Base-by-base conservation (phyloP, 1,140 invertebrate genomes). In the Musca domestica region DNA sequence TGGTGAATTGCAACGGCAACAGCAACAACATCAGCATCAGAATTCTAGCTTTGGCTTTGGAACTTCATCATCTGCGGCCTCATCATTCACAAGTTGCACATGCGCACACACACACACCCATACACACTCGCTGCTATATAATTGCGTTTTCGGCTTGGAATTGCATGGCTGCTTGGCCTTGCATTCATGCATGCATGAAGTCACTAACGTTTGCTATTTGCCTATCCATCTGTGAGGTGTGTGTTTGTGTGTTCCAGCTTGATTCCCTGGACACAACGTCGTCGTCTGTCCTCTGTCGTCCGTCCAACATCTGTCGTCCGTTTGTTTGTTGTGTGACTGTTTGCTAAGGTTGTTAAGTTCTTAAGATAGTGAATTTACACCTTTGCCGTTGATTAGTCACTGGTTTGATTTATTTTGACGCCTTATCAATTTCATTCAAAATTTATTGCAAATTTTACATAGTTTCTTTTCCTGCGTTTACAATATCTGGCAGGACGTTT, bases 381-480 rank as follows among this genome's bases (percentile, higher is more conserved):
- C 56, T 61, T 67, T 68, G 51, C 61, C 61, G 54, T 64, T 68
- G 67, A 68, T 68, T 64, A 68, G 58, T 68, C 67, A 68, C 22
- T 64, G 58, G 58, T 68, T 68, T 68, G 67, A 68, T 68, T 64
- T 68, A 68, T 68, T 68, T 68, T 52, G 67, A 68, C 67, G 61
- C 61, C 67, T 68, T 68, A 68, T 68, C 67, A 68, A 68, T 68
- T 68, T 64, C 67, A 41, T 64, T 68, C 61, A 68, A 68, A 68
- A 68, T 68, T 68, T 68, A 68, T 68, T 64, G 67, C 67, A 64
- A 68, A 47, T 47, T 48, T 64, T 64, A 64, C 61, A 64, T 58
- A 58, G 25, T 58, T 58, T 58, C 54, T 58, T 58, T 67, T 63
- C 46, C 46, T 48, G 56, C 66, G 25, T 61, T 65, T 65, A 30